Evolutionary conservation across 2,797 vertebrate genomes (phyloP), one percentile per base, ranked within the genome.

Genomic region (Gymnocypris eckloni): DNA sequence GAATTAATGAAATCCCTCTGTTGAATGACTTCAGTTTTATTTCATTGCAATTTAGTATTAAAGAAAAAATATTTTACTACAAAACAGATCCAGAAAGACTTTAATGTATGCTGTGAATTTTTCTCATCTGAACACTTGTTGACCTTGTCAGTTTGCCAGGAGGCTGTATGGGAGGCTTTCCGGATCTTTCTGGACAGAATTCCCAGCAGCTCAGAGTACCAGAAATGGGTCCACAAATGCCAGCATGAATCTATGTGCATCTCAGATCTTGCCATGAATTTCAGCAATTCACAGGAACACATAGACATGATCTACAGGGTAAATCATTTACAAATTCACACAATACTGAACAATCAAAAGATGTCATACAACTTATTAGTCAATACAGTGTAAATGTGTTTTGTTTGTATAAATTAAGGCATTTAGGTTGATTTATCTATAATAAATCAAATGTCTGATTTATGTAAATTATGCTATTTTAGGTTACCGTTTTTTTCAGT

Each of bases 161-260:
- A 99, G 93, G 97, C 95, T 0, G 96, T 98, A 18, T 99, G 98
- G 98, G 97, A 99, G 94, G 97, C 97, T 1, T 97, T 97, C 88
- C 93, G 96, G 89, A 97, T 98, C 92, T 99, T 98, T 94, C 92
- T 97, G 81, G 96, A 97, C 93, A 94, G 96, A 79, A 97, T 99
- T 91, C 97, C 98, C 0, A 96, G 97, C 79, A 95, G 95, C 9
- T 89, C 89, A 0, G 97, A 98, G 92, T 98, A 98, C 91, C 97
- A 97, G 93, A 91, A 90, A 76, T 98, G 97, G 97, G 97, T 99
- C 75, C 94, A 94, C 86, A 89, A 92, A 54, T 99, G 98, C 91
- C 97, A 97, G 79, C 94, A 92, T 15, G 96, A 97, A 92, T 94
- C 96, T 2, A 96, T 98, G 85, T 97, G 96, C 90, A 96, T 97